Evolutionary conservation across 2,113 vertebrate species (phyloP), one percentile per base, ranked within the genome.

Genomic region (Sisor rabdophorus): DNA sequence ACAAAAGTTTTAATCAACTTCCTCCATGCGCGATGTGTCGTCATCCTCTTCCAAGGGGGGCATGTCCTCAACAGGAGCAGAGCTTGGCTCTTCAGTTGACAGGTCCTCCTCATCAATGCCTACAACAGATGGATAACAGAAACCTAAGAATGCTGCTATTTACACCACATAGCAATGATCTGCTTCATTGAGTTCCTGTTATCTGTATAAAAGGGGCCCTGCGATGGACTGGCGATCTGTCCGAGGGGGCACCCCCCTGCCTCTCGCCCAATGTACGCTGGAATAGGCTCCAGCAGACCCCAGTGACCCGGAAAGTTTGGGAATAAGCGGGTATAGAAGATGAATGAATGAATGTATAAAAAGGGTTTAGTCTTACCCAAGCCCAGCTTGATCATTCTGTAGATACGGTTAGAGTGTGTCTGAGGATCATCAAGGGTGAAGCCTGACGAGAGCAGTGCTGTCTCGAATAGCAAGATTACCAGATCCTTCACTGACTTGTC

Each of bases 1-100:
- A 30, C 53, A 58, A n/a, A 28, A 30, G 55, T 28, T 64, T 87
- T 90, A 98, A 82, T 99, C 97, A 22, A 99, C 97, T 75, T 99
- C 97, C 80, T 98, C 97, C 97, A 99, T 99, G 71, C 96, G 94
- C 0, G 97, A 97, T 0, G 95, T 89, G 85, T 99, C 96, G 0
- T 98, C 96, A 0, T 98, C 97, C 1, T 94, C 97, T 85, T 98
- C 97, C 0, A 98, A 93, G 12, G 94, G 94, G 0, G 97, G 97
- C 95, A 99, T 98, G 75, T 98, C 97, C 71, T 98, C 97, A 0
- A 91, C 84, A 10, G 93, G 93, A 0, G 93, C 92, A 4, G 91
- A 79, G 4, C 85, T 86, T 1, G 87, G 76, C 7, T 92, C 96
- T 0, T 98, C 97, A 47, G 93, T 84, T 17, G 91, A 82, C 53